Percentiles rank a stretch among this genome's conserved stretches.
Evolutionary conservation across 2,797 vertebrate genomes (phyloP).

Genomic region (Phoeniculus purpureus): DNA sequence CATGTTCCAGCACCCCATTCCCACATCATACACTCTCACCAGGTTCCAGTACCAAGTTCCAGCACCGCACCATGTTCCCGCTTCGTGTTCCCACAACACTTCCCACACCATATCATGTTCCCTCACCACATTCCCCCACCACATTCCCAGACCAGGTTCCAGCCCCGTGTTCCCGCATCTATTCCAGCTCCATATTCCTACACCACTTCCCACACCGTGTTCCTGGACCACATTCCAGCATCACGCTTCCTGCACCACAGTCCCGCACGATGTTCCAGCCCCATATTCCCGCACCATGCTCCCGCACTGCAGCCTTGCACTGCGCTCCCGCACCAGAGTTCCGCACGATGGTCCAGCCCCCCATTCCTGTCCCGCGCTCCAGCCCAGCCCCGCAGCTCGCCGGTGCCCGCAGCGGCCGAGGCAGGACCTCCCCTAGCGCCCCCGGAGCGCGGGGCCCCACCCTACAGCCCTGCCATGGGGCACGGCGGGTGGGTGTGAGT

Average conservation of each 20-base stretch:
- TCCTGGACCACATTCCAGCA: neutral
- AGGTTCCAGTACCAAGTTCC: neutral
- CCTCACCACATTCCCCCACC: neutral
- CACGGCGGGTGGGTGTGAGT: accelerated
- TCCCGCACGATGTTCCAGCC: neutral
- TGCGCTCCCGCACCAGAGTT: neutral
- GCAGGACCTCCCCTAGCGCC: neutral
- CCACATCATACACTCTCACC: neutral
- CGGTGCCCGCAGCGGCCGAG: accelerated
- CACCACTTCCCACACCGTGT: neutral
- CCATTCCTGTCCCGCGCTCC: neutral
- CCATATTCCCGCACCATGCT: neutral
- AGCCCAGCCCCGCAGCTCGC: no score
- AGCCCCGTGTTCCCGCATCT: neutral
- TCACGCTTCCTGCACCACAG: neutral
- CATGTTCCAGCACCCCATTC: neutral
- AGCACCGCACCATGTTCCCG: neutral
- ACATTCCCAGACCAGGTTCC: neutral
- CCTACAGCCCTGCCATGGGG: neutral
- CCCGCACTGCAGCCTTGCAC: neutral
- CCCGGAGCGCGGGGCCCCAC: accelerated
- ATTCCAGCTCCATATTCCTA: neutral
- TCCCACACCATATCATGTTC: neutral
- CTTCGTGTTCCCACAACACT: neutral
- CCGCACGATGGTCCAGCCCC: neutral